These are phyloP conservation scores for Fundulus diaphanus DNA, from an alignment of 2,797 vertebrate genomes.

Conservation along the genomic window DNA sequence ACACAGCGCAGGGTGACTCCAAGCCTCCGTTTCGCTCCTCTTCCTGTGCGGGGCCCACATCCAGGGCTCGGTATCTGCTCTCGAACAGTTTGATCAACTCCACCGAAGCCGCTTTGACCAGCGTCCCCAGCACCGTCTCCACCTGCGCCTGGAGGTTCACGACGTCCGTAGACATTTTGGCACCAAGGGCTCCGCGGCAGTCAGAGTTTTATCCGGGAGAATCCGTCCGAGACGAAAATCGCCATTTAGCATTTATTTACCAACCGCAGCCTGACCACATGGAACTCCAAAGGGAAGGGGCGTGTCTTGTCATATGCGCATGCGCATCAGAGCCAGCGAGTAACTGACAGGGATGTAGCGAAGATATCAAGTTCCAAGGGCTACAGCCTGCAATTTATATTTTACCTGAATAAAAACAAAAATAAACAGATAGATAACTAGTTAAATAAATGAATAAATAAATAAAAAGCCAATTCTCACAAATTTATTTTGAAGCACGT, in stretches of 20 bases:
- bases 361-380: not conserved
- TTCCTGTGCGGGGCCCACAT: conserved; percentile 27
- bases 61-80: conserved; percentile 58
- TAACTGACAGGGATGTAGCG: not conserved
- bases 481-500: not conserved
- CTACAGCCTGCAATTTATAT: not conserved
- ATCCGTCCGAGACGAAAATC: not conserved
- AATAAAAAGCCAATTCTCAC: too few relatives aligned
- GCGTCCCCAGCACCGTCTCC: conserved; percentile 72
- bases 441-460: too few relatives aligned
- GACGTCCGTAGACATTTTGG: conserved; percentile 64
- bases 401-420: not conserved
- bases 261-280: conserved; percentile 56
- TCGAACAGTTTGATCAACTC: conserved; percentile 83
- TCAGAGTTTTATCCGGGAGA: not conserved
- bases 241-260: conserved; percentile 52
- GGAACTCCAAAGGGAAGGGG: conserved; percentile 43
- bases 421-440: too few relatives aligned
- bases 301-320: conserved; percentile 31
- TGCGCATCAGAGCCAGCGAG: not conserved
- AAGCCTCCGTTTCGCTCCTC: not conserved
- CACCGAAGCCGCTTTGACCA: conserved; percentile 75
- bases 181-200: not conserved
- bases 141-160: conserved; percentile 75
- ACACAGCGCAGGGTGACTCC: not conserved